Conservation (phyloP, 2,113 vertebrate genomes). For the Podilymbus podiceps region DNA sequence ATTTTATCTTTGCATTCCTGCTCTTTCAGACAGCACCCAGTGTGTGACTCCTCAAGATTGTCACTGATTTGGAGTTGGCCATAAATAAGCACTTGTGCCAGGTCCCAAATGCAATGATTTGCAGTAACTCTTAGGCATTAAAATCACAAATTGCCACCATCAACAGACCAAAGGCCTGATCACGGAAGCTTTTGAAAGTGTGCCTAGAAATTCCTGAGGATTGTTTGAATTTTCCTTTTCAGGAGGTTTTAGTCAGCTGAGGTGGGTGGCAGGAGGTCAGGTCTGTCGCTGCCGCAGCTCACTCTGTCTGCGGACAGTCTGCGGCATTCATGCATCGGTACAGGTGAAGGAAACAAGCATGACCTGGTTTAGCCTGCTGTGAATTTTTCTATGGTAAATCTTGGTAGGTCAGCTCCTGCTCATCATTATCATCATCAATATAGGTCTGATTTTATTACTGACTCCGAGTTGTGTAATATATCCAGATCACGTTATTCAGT, state of each 20-base stretch:
- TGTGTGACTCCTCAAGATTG: not conserved
- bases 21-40: not conserved
- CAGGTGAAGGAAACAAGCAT: rapidly evolving
- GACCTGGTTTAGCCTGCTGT: not conserved
- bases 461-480: not conserved
- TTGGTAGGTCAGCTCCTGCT: not conserved
- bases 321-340: rapidly evolving
- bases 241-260: not conserved
- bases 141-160: not conserved
- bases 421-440: not conserved
- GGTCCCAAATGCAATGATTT: not conserved
- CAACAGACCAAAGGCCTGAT: not conserved
- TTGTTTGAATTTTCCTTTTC: not conserved
- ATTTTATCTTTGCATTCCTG: not conserved
- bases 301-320: rapidly evolving
- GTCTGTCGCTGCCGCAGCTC: not conserved
- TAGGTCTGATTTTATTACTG: not conserved
- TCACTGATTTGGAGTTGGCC: not conserved
- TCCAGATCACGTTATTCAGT: not conserved
- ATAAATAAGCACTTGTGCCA: not conserved
- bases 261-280: not conserved
- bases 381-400: not conserved
- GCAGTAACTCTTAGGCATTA: not conserved
- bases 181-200: not conserved
- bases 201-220: not conserved